phyloP scores from a whole-genome alignment of 1,140 invertebrate genomes.

The Bombus confusus region DNA sequence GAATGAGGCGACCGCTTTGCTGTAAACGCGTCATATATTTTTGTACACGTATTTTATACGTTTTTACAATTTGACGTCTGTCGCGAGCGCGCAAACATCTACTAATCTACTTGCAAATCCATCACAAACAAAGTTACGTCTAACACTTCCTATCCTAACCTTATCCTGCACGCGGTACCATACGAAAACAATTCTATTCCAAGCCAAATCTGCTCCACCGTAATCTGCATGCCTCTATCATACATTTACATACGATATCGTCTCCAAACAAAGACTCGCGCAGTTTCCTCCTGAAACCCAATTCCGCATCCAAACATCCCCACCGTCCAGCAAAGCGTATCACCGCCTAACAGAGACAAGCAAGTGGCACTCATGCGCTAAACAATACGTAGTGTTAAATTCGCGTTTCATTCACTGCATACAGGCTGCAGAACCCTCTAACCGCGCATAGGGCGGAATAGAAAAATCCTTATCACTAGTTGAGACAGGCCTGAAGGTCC shows the following conservation, averaged over 20 bases:
- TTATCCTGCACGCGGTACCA: not conserved
- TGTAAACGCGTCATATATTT: too few relatives aligned
- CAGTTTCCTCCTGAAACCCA: not conserved
- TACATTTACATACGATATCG: not conserved
- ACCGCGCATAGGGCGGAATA: constrained; percentile 9
- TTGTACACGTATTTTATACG: too few relatives aligned
- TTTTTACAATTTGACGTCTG: not conserved
- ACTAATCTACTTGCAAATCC: not conserved
- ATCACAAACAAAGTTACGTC: not conserved
- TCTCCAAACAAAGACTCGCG: not conserved
- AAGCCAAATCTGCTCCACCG: not conserved
- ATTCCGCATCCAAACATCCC: not conserved
- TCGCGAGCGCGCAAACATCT: not conserved
- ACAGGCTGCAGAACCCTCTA: constrained; percentile 8
- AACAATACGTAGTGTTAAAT: not conserved
- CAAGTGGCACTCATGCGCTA: not conserved
- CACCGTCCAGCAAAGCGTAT: not conserved
- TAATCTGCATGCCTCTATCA: not conserved
- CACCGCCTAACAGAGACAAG: not conserved
- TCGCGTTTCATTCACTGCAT: not conserved
- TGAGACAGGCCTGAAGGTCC: constrained; percentile 59
- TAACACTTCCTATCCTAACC: not conserved
- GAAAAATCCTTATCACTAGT: constrained; percentile 64
- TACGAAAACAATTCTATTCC: not conserved
- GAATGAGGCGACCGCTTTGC: not conserved